phyloP scores from a whole-genome alignment of 2,113 vertebrate species.

The Physeter macrocephalus region DNA sequence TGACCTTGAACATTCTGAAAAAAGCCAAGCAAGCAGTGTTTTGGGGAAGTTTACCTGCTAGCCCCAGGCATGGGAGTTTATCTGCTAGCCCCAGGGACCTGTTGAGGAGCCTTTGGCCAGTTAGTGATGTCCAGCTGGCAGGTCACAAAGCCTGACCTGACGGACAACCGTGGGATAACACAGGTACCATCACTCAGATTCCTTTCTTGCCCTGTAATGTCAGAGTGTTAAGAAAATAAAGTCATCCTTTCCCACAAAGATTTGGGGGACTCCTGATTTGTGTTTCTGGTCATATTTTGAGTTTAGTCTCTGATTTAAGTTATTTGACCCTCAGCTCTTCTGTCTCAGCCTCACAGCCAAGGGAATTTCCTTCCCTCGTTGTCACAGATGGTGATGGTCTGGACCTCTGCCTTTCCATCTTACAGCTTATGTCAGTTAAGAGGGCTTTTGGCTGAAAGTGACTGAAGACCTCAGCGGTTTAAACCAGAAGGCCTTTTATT shows the following conservation, averaged over 20 bases:
- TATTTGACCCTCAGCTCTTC: background rate
- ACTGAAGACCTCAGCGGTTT: background rate
- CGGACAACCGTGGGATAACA: accelerated
- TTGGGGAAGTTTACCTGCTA: background rate
- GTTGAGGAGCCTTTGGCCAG: background rate
- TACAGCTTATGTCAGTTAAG: background rate
- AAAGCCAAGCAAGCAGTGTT: background rate
- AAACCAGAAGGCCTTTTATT: background rate
- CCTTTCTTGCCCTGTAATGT: background rate
- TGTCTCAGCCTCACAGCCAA: background rate
- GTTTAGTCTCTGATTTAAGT: background rate
- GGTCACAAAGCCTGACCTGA: background rate
- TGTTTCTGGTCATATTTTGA: background rate
- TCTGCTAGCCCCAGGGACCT: background rate
- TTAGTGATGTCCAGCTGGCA: background rate
- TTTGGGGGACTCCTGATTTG: background rate
- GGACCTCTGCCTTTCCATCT: background rate
- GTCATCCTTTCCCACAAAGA: background rate
- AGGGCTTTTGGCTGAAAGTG: background rate
- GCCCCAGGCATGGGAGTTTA: too few relatives aligned
- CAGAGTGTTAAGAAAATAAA: background rate
- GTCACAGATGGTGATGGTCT: background rate
- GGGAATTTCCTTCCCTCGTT: background rate
- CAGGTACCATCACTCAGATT: too few relatives aligned
- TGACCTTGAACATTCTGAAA: background rate